These are phyloP conservation scores for Anser cygnoides DNA, from an alignment of 2,113 vertebrate genomes.

Conservation along the genomic window DNA sequence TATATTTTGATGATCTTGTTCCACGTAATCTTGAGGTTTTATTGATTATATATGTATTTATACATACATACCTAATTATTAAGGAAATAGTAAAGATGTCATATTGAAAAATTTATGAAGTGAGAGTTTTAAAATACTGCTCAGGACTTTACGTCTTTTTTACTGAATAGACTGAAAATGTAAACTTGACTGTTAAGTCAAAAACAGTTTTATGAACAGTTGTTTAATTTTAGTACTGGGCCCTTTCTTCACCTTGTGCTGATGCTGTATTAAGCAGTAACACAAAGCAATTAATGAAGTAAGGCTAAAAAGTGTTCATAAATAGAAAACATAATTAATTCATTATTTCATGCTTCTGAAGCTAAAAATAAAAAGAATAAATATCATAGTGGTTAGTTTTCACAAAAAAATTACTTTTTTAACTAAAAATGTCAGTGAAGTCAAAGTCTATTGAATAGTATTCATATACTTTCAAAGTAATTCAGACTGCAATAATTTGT, in stretches of 20 bases:
- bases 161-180: background rate
- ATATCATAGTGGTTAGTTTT: background rate
- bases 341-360: background rate
- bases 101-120: background rate
- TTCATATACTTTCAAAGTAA: slow-evolving; percentile 13
- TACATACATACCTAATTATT: background rate
- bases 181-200: background rate
- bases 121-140: background rate
- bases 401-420: slow-evolving; percentile 35
- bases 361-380: background rate
- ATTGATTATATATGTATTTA: background rate
- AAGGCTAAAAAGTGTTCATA: background rate
- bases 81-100: background rate
- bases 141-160: background rate
- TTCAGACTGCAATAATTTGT: slow-evolving; percentile 35
- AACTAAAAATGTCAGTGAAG: slow-evolving; percentile 12
- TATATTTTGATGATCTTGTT: background rate
- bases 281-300: background rate
- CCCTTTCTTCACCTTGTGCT: background rate
- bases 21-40: rapidly evolving
- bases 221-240: background rate
- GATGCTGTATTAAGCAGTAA: background rate
- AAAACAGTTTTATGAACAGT: background rate
- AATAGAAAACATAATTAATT: background rate
- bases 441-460: background rate